Conservation (phyloP, 2,797 vertebrate species). For the Tangara arthus region DNA sequence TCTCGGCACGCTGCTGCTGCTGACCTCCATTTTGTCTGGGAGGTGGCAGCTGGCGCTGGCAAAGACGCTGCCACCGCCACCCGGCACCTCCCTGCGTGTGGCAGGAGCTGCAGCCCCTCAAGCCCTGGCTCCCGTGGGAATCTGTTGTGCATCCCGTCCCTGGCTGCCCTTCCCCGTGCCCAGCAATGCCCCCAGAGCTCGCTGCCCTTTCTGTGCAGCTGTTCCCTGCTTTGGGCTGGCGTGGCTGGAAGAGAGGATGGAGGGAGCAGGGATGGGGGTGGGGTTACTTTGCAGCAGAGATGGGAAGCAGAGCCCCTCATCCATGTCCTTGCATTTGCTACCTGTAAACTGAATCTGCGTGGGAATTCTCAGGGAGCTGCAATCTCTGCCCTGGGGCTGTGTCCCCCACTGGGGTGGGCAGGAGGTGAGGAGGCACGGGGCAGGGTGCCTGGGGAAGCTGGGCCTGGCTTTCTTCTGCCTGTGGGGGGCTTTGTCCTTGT, state of each 20-base stretch:
- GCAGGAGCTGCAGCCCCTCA: background rate
- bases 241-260: background rate
- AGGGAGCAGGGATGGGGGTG: background rate
- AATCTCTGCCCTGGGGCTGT: accelerated
- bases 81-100: accelerated
- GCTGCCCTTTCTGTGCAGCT: background rate
- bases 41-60: background rate
- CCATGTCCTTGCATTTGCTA: accelerated
- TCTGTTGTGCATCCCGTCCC: accelerated
- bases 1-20: background rate
- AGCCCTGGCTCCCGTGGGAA: accelerated
- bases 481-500: background rate
- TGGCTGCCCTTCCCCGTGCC: accelerated
- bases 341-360: background rate
- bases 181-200: accelerated
- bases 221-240: background rate
- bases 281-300: background rate
- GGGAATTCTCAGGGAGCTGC: background rate
- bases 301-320: background rate
- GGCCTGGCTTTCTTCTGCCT: background rate
- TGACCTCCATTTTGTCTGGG: constrained; percentile 44
- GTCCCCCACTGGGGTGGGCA: accelerated
- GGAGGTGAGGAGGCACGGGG: background rate
- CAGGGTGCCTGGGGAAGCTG: too few relatives aligned
- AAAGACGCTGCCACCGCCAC: background rate